Evolutionary conservation across 2,113 vertebrate species (phyloP), one percentile per base, ranked within the genome.

Genomic region (Hymenochirus boettgeri): DNA sequence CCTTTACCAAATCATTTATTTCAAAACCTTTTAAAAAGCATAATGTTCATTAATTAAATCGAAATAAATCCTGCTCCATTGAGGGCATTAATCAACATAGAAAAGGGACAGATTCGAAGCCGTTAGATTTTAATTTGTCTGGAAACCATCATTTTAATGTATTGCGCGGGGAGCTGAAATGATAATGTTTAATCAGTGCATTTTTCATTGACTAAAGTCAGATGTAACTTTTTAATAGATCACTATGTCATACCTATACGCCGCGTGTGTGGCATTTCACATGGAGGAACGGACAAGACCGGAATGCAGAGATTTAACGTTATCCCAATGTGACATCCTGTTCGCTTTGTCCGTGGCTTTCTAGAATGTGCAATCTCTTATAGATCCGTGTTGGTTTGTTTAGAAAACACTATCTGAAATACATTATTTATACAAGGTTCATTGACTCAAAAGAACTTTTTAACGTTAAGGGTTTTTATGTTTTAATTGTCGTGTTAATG

Each of bases 211-310:
- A 60, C 47, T 69, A 60, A 52, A 53, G 65, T 69, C 65, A 60
- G 31, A 69, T 69, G 31, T 60, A 69, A 69, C 65, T 69, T 69
- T 69, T 60, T 69, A 59, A 59, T 69, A 53, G 65, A 69, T 59
- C 47, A 60, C 57, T 29, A 25, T 69, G 65, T 69, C 65, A 69
- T 57, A 69, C 60, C 65, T 69, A 69, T 69, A 69, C 59, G 46
- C 57, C 53, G 65, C 51, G 53, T 60, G 26, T 25, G 31, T 69
- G 65, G 65, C 65, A 69, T 69, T 69, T 69, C 65, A 39, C 31
- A 53, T 56, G 55, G 47, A 60, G 57, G 55, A 39, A 26, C 45
- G 50, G 57, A 69, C 65, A 60, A 39, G 65, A 60, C 23, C 17
- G 17, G 64, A 59, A 59, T 67, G 47, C n/a, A 59, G 56, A 67